These are phyloP conservation scores for Nannoperca obscura DNA, from an alignment of 2,797 vertebrate genomes.

Conservation along the genomic window DNA sequence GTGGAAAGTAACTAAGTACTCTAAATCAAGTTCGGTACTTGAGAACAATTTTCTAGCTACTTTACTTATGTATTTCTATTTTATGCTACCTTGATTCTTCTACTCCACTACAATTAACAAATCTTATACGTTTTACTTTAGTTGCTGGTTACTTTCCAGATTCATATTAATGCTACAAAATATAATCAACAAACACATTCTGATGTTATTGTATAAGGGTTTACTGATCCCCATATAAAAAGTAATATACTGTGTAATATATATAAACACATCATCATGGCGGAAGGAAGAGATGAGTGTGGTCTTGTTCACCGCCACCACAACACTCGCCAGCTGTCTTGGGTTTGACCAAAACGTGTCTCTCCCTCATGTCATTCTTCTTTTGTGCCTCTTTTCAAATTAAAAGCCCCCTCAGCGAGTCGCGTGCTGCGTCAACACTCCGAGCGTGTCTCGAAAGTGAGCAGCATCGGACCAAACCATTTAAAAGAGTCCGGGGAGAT, in stretches of 20 bases:
- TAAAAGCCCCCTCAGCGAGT: constrained; percentile 50
- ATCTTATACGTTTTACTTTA: no score
- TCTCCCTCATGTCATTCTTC: constrained; percentile 55
- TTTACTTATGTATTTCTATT: no score
- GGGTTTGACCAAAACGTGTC: constrained; percentile 56
- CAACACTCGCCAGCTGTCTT: constrained; percentile 76
- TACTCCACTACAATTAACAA: no score
- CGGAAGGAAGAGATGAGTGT: constrained; percentile 4
- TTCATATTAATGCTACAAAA: no score
- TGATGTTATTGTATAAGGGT: neutral
- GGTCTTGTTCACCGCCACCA: constrained; percentile 30
- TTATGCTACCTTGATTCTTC: no score
- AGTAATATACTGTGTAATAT: neutral
- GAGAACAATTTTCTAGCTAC: no score
- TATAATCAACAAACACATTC: no score
- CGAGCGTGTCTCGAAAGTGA: constrained; percentile 69
- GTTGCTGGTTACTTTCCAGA: no score
- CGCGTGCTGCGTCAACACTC: constrained; percentile 76
- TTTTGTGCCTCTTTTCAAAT: constrained; percentile 59
- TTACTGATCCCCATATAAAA: neutral
- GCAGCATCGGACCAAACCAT: constrained; percentile 64
- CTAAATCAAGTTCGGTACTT: no score
- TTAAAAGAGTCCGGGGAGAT: neutral
- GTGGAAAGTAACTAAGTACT: no score
- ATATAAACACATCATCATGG: neutral